Base-by-base conservation (phyloP, 2,113 vertebrate species). In the Sigmodon hispidus region DNA sequence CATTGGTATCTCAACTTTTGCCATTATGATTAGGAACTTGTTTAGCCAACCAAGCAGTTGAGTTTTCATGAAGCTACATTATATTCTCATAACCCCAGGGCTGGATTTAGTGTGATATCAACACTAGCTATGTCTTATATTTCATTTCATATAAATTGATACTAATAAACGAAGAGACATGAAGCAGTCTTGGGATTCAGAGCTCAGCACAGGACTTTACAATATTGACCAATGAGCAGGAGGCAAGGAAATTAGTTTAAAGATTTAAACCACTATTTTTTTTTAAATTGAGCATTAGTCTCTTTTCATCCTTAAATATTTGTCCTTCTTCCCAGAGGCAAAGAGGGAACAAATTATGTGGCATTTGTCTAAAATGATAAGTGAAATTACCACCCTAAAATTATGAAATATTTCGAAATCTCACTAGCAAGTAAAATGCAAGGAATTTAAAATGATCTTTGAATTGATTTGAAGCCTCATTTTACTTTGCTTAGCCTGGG, bases 291-390 rank as follows among this genome's bases (percentile, higher is more conserved):
- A 92, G 73, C 80, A 69, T 98, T 79, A 7, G 95, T 98, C 97
- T 98, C 96, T 98, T 99, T 98, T 97, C 89, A 67, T 98, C 97
- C 97, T 98, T 98, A 98, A 98, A 98, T 98, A 99, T 98, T 98
- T 99, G 97, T 96, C 98, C 95, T 97, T 95, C 92, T 98, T 98
- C 96, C 96, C 94, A 96, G 97, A 89, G 96, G 97, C 96, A 98
- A 98, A 97, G 96, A 97, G 85, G 29, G 92, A 98, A 98, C 97
- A 98, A 98, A 98, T 98, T 98, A 98, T 96, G 89, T 98, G 96
- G 96, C 97, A 98, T 98, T 98, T 98, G 98, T 98, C 95, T 98
- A 98, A 98, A 97, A 94, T 97, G 98, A 98, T 98, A 98, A 95
- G 94, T 96, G 97, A 98, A 98, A 98, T 98, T 98, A 98, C 92